Base-by-base conservation (phyloP, 1,140 invertebrate genomes). In the Bombus turneri region DNA sequence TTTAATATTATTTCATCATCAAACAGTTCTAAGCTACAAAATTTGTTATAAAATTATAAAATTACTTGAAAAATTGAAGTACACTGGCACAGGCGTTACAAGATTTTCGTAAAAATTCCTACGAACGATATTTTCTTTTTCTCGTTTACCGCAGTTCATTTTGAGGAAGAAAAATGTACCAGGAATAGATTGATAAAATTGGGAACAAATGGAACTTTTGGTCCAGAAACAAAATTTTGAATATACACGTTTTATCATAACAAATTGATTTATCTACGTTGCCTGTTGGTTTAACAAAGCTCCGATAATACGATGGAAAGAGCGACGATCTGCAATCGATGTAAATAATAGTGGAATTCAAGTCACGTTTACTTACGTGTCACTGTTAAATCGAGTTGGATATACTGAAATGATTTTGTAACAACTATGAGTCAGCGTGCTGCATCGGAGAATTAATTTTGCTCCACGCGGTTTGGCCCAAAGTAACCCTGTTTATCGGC, bases 401-500 rank as follows among this genome's bases (percentile, higher is more conserved):
- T 22, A n/a, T 22, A 39, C 12, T 34, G 12, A 8, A 34, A 34
- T 28, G 31, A 71, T 79, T 79, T 28, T 4, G 5, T 9, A 37
- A 25, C 22, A 34, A 79, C 31, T 59, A 28, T 43, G n/a, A 59
- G 43, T 57, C 37, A 18, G 22, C 41, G 25, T n/a, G 13, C 22
- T 13, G 8, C 31, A 8, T 43, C 1, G 15, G 47, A 39, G 53
- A 84, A 84, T 84, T 71, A 71, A 84, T 84, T 84, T 62, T 78
- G 28, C 82, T 39, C n/a, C n/a, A 12, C 39, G 18, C 66, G 34
- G 75, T 22, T 59, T 37, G 37, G 22, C 34, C 37, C 43, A 22
- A 74, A 82, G 71, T 85, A 85, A 85, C 81, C 69, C 68, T 37
- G 39, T 81, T 85, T 81, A 85, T 85, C 78, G 69, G 77, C 83